Conservation (phyloP, 1,140 invertebrate species). For the Ceratitis capitata region DNA sequence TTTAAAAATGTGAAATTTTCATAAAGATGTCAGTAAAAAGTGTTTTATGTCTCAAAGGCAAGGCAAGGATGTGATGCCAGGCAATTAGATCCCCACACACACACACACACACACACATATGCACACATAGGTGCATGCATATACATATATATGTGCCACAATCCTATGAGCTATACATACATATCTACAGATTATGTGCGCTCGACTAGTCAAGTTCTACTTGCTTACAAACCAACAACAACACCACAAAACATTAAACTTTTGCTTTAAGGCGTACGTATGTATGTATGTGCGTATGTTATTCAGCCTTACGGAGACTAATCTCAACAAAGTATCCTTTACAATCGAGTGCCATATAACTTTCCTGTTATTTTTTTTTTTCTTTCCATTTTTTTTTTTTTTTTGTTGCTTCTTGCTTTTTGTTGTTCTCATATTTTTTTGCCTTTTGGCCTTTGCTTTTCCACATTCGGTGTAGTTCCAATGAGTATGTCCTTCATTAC, state of each 20-base stretch:
- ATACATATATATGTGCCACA: neutral
- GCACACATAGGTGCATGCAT: neutral
- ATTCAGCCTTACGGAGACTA: neutral
- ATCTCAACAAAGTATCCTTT: constrained; percentile 34
- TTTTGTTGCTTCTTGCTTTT: neutral
- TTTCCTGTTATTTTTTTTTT: neutral
- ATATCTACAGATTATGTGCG: neutral
- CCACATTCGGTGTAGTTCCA: neutral
- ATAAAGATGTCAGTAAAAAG: constrained; percentile 30
- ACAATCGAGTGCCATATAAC: constrained; percentile 23
- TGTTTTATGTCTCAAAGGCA: constrained; percentile 3
- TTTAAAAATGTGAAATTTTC: constrained; percentile 20
- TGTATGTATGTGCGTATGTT: neutral
- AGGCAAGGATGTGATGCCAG: neutral
- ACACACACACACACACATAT: neutral
- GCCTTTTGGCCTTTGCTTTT: neutral
- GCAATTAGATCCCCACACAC: neutral
- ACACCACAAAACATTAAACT: neutral
- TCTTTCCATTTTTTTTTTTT: neutral
- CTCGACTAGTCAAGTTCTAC: neutral
- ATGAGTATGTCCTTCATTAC: constrained; percentile 9
- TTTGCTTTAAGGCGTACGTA: neutral
- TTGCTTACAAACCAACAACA: constrained; percentile 20
- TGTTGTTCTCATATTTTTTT: neutral
- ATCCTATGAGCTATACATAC: no score